Conservation (phyloP, 1,140 invertebrate genomes). For the Drosophila nebulosa region DNA sequence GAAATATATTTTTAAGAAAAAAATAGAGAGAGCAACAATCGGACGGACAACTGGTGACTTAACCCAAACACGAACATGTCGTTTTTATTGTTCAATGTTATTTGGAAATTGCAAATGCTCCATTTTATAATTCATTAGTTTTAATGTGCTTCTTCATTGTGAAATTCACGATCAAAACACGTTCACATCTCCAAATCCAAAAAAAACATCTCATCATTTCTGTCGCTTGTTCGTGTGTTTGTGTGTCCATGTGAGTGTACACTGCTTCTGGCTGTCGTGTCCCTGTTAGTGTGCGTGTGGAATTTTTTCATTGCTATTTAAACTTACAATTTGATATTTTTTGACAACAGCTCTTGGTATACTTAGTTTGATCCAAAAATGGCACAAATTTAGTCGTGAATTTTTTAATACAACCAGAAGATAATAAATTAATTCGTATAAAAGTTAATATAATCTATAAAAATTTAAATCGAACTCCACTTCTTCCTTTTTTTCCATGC, state of each 20-base stretch:
- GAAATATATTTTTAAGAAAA: no score
- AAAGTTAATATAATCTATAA: conserved; percentile 66
- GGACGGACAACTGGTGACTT: no score
- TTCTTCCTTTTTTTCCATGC: conserved; percentile 73
- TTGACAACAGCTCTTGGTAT: conserved; percentile 60
- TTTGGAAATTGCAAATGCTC: neutral
- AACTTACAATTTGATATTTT: conserved; percentile 68
- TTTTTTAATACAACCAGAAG: conserved; percentile 63
- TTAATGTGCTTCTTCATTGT: conserved; percentile 12
- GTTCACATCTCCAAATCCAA: conserved; percentile 45
- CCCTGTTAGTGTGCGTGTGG: conserved; percentile 58
- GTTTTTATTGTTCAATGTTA: neutral
- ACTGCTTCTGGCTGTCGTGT: conserved; percentile 2
- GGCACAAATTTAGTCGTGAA: conserved; percentile 61
- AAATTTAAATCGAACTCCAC: conserved; percentile 61
- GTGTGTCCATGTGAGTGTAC: conserved; percentile 20
- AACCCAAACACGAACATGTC: neutral
- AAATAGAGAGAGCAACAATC: no score
- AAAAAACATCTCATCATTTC: conserved; percentile 74
- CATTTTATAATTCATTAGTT: conserved; percentile 4
- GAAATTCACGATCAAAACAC: conserved; percentile 15
- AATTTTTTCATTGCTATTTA: conserved; percentile 72
- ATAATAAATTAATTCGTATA: conserved; percentile 55
- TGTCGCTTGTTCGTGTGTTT: conserved; percentile 29
- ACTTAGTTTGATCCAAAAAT: conserved; percentile 72